Evolutionary conservation across 2,113 vertebrate genomes (phyloP), one percentile per base, ranked within the genome.

Genomic region (Leptodactylus fuscus): DNA sequence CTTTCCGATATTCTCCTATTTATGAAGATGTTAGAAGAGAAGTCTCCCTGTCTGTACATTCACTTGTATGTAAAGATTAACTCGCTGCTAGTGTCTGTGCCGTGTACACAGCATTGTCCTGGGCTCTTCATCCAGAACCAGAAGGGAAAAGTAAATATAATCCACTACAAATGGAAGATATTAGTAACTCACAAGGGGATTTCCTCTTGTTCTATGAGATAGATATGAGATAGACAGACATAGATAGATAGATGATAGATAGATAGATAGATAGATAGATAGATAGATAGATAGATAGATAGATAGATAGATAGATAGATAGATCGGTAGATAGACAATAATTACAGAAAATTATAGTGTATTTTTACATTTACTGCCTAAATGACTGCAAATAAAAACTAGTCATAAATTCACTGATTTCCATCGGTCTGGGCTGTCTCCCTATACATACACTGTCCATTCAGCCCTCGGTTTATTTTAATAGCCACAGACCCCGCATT

Each of bases 241-340:
- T 73, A 73, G 34, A 73, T 73, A 41, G 20, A 41, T 22, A 73
- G 34, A 73, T 38, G 27, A 62, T 27, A 62, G 60, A 62, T 27
- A 58, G 55, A 58, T n/a, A 58, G 55, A 32, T 32, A 67, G 29
- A 67, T 16, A 67, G 62, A 67, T 34, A 67, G 62, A 67, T 34
- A 67, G 62, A 67, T 34, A 67, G 62, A 67, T 34, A 67, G 62
- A 67, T 34, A 74, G 70, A 46, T 46, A 74, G 49, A 38, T 34
- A 34, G 12, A 48, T 41, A 41, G 48, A 44, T 24, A 24, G 38
- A 46, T 73, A 44, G 69, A 71, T 71, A 74, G 70, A 74, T 48
- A 74, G 69, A 71, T 16, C 36, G n/a, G 55, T 58, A 73, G 81
- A 69, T 82, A 49, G 60, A 51, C 20, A 12, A 48, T 48, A 15